Evolutionary conservation across 2,113 vertebrate species (phyloP).

Genomic region (Mystacornis crossleyi): DNA sequence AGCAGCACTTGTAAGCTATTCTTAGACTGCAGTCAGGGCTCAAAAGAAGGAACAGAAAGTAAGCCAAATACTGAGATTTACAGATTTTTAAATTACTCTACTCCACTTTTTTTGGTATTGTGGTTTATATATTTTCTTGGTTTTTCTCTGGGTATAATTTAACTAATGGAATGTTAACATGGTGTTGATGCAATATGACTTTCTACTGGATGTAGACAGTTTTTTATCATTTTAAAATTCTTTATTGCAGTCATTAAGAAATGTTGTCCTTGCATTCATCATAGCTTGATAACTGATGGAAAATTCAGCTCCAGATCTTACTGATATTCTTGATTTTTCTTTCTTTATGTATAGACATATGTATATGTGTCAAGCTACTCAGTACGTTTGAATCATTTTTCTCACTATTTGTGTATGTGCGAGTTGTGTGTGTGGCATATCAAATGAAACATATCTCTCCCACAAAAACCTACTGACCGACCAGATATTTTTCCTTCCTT

Average conservation of each 20-base stretch:
- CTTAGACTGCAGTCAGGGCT: not conserved
- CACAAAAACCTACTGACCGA: not conserved
- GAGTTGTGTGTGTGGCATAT: not conserved
- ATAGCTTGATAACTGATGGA: not conserved
- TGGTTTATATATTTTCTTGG: not conserved
- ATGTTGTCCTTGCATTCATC: not conserved
- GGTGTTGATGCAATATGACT: not conserved
- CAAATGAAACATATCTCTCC: not conserved
- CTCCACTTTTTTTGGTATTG: not conserved
- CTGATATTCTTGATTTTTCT: not conserved
- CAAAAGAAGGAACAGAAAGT: not conserved
- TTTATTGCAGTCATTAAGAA: not conserved
- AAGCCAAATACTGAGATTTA: not conserved
- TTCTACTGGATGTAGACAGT: not conserved
- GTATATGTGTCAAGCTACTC: not conserved
- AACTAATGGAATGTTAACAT: not conserved
- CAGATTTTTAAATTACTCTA: not conserved
- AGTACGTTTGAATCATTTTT: not conserved
- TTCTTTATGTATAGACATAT: not conserved
- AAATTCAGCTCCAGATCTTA: not conserved
- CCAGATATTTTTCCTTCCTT: accelerated
- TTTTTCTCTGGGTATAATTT: not conserved
- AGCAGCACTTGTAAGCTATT: not conserved
- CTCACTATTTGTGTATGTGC: not conserved
- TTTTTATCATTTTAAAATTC: not conserved